These are phyloP conservation scores for Luehdorfia chinensis DNA, from an alignment of 1,140 invertebrate genomes.

Conservation along the genomic window DNA sequence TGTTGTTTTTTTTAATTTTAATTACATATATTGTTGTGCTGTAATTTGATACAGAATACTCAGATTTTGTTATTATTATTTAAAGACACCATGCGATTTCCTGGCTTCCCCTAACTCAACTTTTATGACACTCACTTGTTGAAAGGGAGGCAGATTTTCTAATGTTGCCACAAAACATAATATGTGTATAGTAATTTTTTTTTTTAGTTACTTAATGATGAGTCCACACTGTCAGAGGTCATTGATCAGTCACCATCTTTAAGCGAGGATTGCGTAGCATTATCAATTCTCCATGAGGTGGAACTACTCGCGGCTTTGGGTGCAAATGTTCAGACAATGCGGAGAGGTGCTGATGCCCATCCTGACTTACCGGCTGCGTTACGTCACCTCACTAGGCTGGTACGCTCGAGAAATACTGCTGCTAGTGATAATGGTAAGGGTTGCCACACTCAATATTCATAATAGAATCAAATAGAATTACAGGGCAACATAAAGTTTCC, in stretches of 20 bases:
- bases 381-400: slow-evolving; percentile 45
- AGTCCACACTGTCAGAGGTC: slow-evolving; percentile 60
- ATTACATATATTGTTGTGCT: too few species aligned
- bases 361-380: slow-evolving; percentile 57
- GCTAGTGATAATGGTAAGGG: slow-evolving; percentile 45
- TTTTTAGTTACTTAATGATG: slow-evolving; percentile 61
- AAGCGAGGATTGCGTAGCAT: slow-evolving; percentile 54
- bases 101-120: too few species aligned
- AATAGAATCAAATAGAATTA: neutral
- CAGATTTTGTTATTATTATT: too few species aligned
- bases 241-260: slow-evolving; percentile 56
- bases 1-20: too few species aligned
- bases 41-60: too few species aligned
- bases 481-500: too few species aligned
- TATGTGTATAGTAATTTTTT: too few species aligned
- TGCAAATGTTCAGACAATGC: slow-evolving; percentile 61
- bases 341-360: slow-evolving; percentile 54
- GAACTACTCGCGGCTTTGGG: slow-evolving; percentile 62
- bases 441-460: neutral
- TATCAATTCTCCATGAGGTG: slow-evolving; percentile 65
- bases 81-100: too few species aligned
- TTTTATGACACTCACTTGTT: too few species aligned
- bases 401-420: slow-evolving; percentile 35
- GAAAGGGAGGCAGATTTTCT: too few species aligned
- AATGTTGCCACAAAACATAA: too few species aligned